Base-by-base conservation (phyloP, 2,888 invertebrate species). In the Ceriagrion tenellum region DNA sequence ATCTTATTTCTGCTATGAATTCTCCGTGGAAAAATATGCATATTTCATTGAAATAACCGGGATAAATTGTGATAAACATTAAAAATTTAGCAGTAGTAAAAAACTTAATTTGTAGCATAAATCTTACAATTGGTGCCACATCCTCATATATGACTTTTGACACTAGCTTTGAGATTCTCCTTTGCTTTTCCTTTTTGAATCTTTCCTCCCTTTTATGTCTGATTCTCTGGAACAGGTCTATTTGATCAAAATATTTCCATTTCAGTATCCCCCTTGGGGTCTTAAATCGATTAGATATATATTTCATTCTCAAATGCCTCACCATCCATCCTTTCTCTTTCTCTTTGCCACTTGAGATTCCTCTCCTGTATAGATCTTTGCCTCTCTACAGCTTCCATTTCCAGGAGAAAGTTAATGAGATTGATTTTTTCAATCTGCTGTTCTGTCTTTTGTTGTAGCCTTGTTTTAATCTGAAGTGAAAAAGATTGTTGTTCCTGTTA, bases 341-440 rank as follows among this genome's bases (percentile, higher is more conserved):
- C 69, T 47, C 18, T 93, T 35, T 74, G 35, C 12, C 69, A 20
- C 26, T 40, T 91, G 0, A 40, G 26, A 91, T 91, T 91, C 55
- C 91, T 63, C 40, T 63, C 59, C 35, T 23, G 35, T 63, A 91
- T 40, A 63, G 63, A 63, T 40, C 30, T 20, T 23, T 59, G 40
- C 35, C 59, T 63, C 59, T 63, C 69, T 40, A 12, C n/a, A 13
- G 40, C 30, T 74, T 63, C 89, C 12, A 35, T 55, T 55, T 95
- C 35, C 55, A 90, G 56, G 8, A 95, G 63, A 26, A 47, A 23
- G 16, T 59, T 40, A 23, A 69, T 89, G 23, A 89, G n/a, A 47
- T 95, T 47, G 30, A 95, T 95, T 56, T 55, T 88, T 23, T 47
- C n/a, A 47, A 63, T 16, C 55, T 95, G 95, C 47, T 88, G 55